Base-by-base conservation (phyloP, 2,113 vertebrate species). In the Spea multiplicata region DNA sequence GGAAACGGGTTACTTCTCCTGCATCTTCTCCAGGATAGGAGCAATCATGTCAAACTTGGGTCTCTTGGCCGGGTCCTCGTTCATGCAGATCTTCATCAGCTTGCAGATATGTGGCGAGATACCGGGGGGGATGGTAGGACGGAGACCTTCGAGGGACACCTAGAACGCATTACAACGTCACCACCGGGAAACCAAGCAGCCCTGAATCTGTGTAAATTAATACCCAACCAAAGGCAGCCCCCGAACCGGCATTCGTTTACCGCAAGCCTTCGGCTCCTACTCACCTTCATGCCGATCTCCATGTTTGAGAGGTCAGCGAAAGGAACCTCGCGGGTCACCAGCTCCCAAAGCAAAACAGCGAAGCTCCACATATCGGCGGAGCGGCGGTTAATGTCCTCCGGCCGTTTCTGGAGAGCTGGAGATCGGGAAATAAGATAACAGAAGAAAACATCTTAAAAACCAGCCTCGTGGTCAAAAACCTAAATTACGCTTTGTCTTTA, bases 321-420 rank as follows among this genome's bases (percentile, higher is more conserved):
- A 0, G 97, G 97, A 76, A 99, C 97, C 81, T 99, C 97, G 3
- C 97, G 92, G 7, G 96, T 98, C 85, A 99, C 97, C 85, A 99
- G 83, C 88, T 99, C 97, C 97, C 97, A 99, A 14, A 99, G 91
- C 86, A 99, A 89, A 82, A 99, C 94, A 0, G 97, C 96, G 3
- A 99, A 99, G 87, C 97, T 99, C 97, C 97, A 98, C 97, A 99
- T 99, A 87, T 99, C 97, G 0, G 97, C 93, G 0, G 97, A 99
- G 66, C 97, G 94, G 50, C 97, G 90, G 86, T 99, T 99, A 74
- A 98, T 99, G 72, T 99, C 97, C 83, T 99, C 97, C 0, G 97
- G 94, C 81, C 97, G 98, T 90, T 98, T 99, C 89, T 99, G 97
- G 83, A 99, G 82, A 52, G 97, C 97, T 99, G 84, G 0, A 8